These are phyloP conservation scores for Dolichallabes microphthalmus DNA, from an alignment of 2,113 vertebrate species.

Conservation along the genomic window DNA sequence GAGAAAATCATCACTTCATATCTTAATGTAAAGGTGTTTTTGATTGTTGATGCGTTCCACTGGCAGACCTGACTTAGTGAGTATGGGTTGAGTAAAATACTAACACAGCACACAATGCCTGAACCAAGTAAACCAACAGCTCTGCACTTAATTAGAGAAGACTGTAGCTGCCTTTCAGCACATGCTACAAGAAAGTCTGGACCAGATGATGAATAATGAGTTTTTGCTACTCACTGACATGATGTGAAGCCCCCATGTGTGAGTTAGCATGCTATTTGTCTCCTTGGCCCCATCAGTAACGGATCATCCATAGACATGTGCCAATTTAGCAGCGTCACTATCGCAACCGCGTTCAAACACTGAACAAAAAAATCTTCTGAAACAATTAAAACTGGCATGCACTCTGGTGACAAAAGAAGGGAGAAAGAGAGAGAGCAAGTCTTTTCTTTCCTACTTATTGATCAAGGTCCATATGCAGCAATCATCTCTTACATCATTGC, in stretches of 20 bases:
- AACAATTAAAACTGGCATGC: not conserved
- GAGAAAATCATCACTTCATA: not conserved
- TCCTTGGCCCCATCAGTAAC: not conserved
- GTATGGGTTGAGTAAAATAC: conserved; percentile 14
- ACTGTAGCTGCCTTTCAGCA: conserved; percentile 29
- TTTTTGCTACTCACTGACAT: not conserved
- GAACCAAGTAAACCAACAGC: not conserved
- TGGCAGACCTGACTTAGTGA: not conserved
- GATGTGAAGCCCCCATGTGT: not conserved
- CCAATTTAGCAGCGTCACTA: conserved; percentile 39
- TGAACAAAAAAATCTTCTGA: not conserved
- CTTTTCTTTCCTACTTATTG: not conserved
- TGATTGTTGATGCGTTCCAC: not conserved
- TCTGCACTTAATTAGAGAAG: conserved; percentile 39
- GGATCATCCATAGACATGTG: not conserved
- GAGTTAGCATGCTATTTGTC: not conserved
- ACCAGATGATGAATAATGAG: not conserved
- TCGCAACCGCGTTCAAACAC: conserved; percentile 27
- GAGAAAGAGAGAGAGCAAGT: not conserved
- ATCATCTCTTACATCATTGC: not conserved
- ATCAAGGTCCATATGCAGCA: not conserved
- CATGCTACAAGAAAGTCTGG: not conserved
- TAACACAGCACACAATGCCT: not conserved
- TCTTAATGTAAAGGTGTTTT: not conserved
- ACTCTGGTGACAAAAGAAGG: not conserved